These are phyloP conservation scores for Rhaphigaster nebulosa DNA, from an alignment of 2,888 invertebrate species.

Conservation along the genomic window DNA sequence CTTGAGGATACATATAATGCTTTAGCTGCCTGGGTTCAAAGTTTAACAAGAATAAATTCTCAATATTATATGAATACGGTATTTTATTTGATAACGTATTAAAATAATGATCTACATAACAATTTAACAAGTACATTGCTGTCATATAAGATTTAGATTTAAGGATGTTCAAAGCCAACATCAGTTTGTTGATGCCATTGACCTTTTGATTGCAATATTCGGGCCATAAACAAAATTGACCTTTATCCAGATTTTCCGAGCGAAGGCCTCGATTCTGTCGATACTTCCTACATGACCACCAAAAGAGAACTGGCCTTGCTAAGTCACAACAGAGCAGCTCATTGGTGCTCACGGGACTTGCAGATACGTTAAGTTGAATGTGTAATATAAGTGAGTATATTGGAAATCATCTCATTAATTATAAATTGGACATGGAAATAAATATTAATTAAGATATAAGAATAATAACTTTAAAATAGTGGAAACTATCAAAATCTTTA, in stretches of 20 bases:
- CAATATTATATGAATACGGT: not conserved
- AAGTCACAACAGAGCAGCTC: not conserved
- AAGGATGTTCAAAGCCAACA: not conserved
- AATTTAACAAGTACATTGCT: no score
- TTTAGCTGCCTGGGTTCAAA: not conserved
- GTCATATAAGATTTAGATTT: not conserved
- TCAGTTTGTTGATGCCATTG: conserved; percentile 17
- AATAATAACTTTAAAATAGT: not conserved
- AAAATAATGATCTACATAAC: no score
- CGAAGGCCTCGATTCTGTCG: not conserved
- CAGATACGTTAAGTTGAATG: not conserved
- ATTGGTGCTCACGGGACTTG: not conserved
- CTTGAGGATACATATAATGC: not conserved
- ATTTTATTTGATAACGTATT: not conserved
- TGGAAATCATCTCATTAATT: not conserved
- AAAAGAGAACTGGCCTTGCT: not conserved
- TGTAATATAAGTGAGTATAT: not conserved
- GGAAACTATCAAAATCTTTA: not conserved
- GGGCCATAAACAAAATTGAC: conserved; percentile 33
- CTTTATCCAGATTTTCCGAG: not conserved
- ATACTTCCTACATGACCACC: not conserved
- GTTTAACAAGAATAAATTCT: not conserved
- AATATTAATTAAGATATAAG: not conserved
- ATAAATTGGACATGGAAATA: not conserved
- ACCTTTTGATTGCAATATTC: not conserved